Percentiles rank a stretch among this genome's conserved stretches.
These are phyloP conservation scores for Forpus xanthops DNA, from an alignment of 2,797 vertebrate species.

Conservation along the genomic window DNA sequence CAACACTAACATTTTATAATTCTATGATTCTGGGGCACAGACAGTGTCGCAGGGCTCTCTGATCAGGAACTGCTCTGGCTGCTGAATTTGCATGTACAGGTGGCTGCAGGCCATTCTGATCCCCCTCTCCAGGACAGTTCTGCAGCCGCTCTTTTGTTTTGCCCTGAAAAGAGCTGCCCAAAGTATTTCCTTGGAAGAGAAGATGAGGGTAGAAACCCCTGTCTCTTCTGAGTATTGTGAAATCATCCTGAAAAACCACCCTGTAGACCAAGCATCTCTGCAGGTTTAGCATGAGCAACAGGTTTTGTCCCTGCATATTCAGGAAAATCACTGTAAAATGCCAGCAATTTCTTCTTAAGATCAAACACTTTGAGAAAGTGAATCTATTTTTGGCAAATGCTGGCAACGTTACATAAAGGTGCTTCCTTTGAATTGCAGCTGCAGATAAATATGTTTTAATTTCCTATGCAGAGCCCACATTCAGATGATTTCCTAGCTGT, in stretches of 20 bases:
- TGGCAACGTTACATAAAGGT: background rate
- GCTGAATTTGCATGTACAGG: background rate
- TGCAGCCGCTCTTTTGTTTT: background rate
- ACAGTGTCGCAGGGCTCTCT: background rate
- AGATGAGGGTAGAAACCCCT: background rate
- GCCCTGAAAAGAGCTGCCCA: background rate
- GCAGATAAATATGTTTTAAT: background rate
- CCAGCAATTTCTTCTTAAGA: background rate
- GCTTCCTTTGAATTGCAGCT: constrained; percentile 14
- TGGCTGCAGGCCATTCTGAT: background rate
- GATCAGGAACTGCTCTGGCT: background rate
- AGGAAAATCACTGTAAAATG: background rate
- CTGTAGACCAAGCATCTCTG: background rate
- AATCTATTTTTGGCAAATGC: background rate
- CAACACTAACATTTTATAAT: too few species aligned
- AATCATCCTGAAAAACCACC: background rate
- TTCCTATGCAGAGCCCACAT: background rate
- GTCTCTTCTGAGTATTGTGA: background rate
- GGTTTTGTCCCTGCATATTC: background rate
- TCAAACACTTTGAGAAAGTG: background rate
- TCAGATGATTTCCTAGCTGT: background rate
- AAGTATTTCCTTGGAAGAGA: background rate
- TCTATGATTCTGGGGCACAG: background rate
- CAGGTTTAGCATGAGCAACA: background rate
- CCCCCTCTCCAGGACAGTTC: background rate